Base-by-base conservation (phyloP, 2,888 invertebrate species). In the Spisula subtruncata region DNA sequence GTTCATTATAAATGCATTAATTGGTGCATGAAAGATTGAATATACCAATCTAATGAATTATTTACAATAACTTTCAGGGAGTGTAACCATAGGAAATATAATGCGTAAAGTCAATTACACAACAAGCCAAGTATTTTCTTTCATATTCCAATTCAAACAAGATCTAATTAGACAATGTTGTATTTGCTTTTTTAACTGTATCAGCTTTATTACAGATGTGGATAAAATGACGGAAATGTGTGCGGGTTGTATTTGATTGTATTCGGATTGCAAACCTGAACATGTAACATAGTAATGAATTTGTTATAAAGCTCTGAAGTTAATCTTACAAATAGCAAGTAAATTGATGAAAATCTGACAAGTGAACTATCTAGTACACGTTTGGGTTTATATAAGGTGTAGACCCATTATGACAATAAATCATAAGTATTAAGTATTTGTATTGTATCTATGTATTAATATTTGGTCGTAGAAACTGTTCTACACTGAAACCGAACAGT, bases 1-100 rank as follows among this genome's bases (percentile, higher is more conserved):
- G 4, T 75, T 75, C 75, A 75, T 75, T 75, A 75, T 75, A 32
- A 75, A 75, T 75, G 75, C 75, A 75, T 71, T 71, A 10, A 16
- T 35, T 32, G 32, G 14, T 4, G 10, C 32, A 29, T 71, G 29
- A 29, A 71, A 29, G 71, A 71, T 32, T 8, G 18, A 71, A 32
- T 29, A 32, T 71, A 71, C 29, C 71, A 29, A 71, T n/a, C n/a
- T 29, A 12, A 32, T 71, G 71, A 71, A 71, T 71, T 32, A 71
- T 71, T 71, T 18, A 71, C n/a, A 32, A 32, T 16, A 25, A 32
- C 6, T 29, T 32, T 71, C 14, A 71, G 32, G 29, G 32, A 32
- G 29, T 29, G 12, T 71, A 16, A 25, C 32, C 32, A 29, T 71
- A 71, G 10, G 16, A 29, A 71, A 71, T 71, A 71, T 29, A 32